Evolutionary conservation across 2,888 invertebrate species (phyloP), one percentile per base, ranked within the genome.

Genomic region (Heliconius ismenius): DNA sequence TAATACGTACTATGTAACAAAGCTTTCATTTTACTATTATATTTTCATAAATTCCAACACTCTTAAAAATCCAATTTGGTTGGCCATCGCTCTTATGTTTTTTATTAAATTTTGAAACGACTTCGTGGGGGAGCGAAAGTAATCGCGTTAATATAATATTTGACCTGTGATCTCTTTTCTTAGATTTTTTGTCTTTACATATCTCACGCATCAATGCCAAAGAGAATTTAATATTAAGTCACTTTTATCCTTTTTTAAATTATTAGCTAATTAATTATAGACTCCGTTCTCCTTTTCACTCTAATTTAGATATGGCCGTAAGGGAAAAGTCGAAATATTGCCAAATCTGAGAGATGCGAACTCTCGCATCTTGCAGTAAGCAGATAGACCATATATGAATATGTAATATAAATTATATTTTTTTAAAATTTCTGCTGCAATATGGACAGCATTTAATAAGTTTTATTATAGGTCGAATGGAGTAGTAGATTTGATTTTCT

Each of bases 51-150:
- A 62, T 62, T 73, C 60, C 43, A 21, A 43, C 36, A 72, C 39
- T 36, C 24, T n/a, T 60, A 62, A 63, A 63, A 73, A 73, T 73
- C 13, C 26, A 73, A 62, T 73, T 73, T 73, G 62, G 26, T 36
- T 21, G 43, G 73, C 62, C 36, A 63, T 63, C 21, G 36, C 36
- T 62, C 60, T 63, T 73, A 63, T 26, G 15, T 62, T 43, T 63
- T 73, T 62, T 73, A 73, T 63, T 73, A 73, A 73, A 73, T 62
- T 73, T 73, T 62, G 39, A 21, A 73, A 73, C 43, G 73, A 73
- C 63, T 62, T 70, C n/a, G 62, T 39, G 26, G 43, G 62, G 73
- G 62, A 63, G n/a, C 43, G 43, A 13, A 39, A 62, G 39, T 73
- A 26, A 73, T 73, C 32, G 54, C 73, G 63, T 62, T 73, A 63